Conservation (phyloP, 2,888 invertebrate genomes). For the Ashinkailepas kermadecensis region DNA sequence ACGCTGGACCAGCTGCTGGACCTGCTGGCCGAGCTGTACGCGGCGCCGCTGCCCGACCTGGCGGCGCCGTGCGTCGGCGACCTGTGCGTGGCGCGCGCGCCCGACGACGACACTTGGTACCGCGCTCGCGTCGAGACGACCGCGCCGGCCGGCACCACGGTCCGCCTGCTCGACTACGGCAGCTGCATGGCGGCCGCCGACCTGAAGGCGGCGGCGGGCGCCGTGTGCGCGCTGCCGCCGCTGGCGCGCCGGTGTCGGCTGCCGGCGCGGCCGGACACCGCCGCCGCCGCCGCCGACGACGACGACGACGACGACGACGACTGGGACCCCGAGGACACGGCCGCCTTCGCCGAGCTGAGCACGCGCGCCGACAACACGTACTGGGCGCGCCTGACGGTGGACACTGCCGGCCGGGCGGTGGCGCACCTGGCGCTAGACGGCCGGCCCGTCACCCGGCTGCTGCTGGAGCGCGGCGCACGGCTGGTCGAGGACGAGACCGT, state of each 20-base stretch:
- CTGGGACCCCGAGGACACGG: not conserved
- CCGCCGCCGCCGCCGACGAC: not conserved
- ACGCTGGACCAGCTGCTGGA: not conserved
- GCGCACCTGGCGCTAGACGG: not conserved
- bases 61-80: not conserved
- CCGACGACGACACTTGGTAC: not conserved
- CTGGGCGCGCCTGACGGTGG: not conserved
- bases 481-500: not conserved
- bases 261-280: not conserved
- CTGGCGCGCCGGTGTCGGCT: not conserved
- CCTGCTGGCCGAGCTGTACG: conserved; percentile 9
- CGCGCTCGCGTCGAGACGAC: not conserved
- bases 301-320: not conserved
- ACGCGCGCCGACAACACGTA: not conserved
- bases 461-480: not conserved
- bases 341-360: not conserved
- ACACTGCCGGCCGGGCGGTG: not conserved
- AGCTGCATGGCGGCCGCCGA: not conserved
- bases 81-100: not conserved
- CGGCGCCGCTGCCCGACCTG: not conserved
- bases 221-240: not conserved
- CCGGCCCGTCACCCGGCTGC: not conserved
- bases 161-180: not conserved
- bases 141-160: not conserved
- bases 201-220: not conserved